phyloP scores from a whole-genome alignment of 2,888 invertebrate genomes.

The Oeneis ivallda region DNA sequence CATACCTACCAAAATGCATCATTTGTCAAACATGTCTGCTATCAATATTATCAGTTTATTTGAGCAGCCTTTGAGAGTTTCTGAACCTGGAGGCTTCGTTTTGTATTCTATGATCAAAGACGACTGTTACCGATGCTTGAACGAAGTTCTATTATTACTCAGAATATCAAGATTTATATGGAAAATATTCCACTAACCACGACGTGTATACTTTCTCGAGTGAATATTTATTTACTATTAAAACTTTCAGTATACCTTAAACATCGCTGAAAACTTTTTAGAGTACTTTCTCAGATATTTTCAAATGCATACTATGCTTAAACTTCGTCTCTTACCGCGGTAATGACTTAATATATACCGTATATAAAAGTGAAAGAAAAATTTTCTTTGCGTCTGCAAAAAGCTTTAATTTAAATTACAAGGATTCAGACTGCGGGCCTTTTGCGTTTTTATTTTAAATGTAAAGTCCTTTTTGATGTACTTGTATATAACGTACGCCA shows the following conservation, averaged over 20 bases:
- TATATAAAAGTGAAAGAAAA: slow-evolving; percentile 15
- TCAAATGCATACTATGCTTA: background rate
- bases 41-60: too few species aligned
- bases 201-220: too few species aligned
- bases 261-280: background rate
- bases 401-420: slow-evolving; percentile 10
- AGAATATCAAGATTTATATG: too few species aligned
- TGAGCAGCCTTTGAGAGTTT: too few species aligned
- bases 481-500: background rate
- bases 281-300: slow-evolving; percentile 1
- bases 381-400: slow-evolving; percentile 7
- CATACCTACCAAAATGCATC: too few species aligned
- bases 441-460: slow-evolving; percentile 5
- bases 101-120: too few species aligned
- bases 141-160: too few species aligned
- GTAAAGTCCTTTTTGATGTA: background rate
- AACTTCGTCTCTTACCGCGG: slow-evolving; percentile 2
- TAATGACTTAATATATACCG: slow-evolving; percentile 8
- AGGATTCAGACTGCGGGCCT: slow-evolving; percentile 3
- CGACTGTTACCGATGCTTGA: too few species aligned
- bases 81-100: too few species aligned
- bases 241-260: background rate
- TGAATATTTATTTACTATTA: background rate
- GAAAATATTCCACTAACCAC: too few species aligned
- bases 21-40: too few species aligned